Percentiles rank a stretch among this genome's conserved stretches.
These are phyloP conservation scores for Ptychobarbus kaznakovi DNA, from an alignment of 2,797 vertebrate species.

Conservation along the genomic window DNA sequence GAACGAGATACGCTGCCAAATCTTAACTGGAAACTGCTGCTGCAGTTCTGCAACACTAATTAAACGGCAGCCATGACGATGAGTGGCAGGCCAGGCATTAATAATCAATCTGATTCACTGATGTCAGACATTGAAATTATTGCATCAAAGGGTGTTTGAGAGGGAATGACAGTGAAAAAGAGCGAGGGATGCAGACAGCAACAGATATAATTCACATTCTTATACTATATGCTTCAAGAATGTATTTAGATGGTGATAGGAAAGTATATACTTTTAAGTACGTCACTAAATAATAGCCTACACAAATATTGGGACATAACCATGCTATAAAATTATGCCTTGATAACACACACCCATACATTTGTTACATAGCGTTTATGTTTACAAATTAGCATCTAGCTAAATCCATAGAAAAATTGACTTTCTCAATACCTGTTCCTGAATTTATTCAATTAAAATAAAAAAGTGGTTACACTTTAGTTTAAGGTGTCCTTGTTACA, in stretches of 20 bases:
- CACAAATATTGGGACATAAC: not conserved
- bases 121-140: constrained; percentile 29
- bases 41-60: constrained; percentile 1
- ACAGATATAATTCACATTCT: not conserved
- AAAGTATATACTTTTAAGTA: not conserved
- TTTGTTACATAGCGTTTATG: not conserved
- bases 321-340: not conserved
- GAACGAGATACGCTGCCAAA: not conserved
- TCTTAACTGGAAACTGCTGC: constrained; percentile 20
- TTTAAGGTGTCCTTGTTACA: too few relatives aligned
- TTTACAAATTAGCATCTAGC: not conserved
- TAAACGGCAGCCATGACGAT: not conserved
- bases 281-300: not conserved
- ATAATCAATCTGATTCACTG: constrained; percentile 43
- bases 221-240: not conserved
- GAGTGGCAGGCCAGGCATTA: constrained; percentile 37
- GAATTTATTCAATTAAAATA: too few relatives aligned
- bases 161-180: constrained; percentile 1
- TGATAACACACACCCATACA: not conserved
- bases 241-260: not conserved
- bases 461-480: too few relatives aligned
- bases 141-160: constrained; percentile 30
- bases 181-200: not conserved
- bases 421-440: too few relatives aligned
- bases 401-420: not conserved